Evolutionary conservation across 2,113 vertebrate genomes (phyloP), one percentile per base, ranked within the genome.

Genomic region (Rhynchopsitta pachyrhyncha): DNA sequence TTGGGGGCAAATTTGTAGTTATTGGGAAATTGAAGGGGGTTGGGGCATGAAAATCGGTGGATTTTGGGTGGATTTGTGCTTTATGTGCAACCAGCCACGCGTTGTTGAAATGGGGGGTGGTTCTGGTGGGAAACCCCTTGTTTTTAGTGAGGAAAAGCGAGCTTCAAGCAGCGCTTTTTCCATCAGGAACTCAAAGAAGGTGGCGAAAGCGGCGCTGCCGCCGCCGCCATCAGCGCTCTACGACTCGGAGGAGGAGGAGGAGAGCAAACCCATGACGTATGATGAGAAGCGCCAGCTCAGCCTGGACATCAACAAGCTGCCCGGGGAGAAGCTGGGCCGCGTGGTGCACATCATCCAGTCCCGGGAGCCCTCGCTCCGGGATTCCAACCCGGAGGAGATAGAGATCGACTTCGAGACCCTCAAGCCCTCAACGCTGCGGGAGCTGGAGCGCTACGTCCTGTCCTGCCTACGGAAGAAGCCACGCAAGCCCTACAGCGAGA

Each of bases 341-440:
- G 99, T 99, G 1, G 99, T 99, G 3, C 99, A 99, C 97, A 99
- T 99, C 97, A 99, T 99, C 93, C 99, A 99, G 63, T 98, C 99
- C 10, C 97, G 99, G 2, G 99, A 99, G 86, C 99, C 99, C 0
- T 99, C 99, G 9, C 97, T 99, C 25, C 94, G 99, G 7, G 99
- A 99, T 85, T 99, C 99, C 82, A 99, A 99, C 97, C 99, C 99
- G 0, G 99, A 99, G 94, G 99, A 99, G 94, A 99, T 99, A 2
- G 99, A 99, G 96, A 99, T 99, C 9, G 99, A 99, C 93, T 99
- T 99, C 6, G 99, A 99, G 95, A 99, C 99, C 4, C 98, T 99
- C 92, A 99, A 99, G 86, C 99, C 99, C 1, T 99, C 99, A 10
- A 99, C 99, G 0, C 97, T 99, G 73, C 97, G 99, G 5, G 99